Base-by-base conservation (phyloP, 2,113 vertebrate species). In the Passer domesticus region DNA sequence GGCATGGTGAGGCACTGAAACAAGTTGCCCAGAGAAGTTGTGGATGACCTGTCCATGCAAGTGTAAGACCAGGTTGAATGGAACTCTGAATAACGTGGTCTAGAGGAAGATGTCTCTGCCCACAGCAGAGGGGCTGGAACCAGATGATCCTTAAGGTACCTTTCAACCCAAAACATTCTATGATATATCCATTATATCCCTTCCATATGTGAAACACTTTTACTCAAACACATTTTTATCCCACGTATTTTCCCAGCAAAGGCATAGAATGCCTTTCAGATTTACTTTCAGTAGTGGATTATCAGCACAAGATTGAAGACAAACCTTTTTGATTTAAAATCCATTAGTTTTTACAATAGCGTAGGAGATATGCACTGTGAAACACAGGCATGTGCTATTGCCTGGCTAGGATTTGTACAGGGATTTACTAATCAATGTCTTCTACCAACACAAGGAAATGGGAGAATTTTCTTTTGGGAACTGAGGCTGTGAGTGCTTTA, bases 31-130 rank as follows among this genome's bases (percentile, higher is more conserved):
- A n/a, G 37, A 39, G 23, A 39, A 16, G 27, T 5, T 39, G 44
- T 30, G 23, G 19, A n/a, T 81, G 23, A 5, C 13, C 19, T 0
- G 0, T 46, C 6, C 23, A 13, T 58, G 59, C 28, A 67, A 52
- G 5, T n/a, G 6, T 23, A n/a, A 46, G 39, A 31, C 8, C 24
- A 17, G 13, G 6, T 7, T 82, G 46, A 33, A 60, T 68, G n/a
- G 53, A 46, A 9, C 9, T 22, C 62, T 39, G 53, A 68, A 6
- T 18, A 60, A n/a, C 11, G 9, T 25, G 16, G 21, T 47, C 20
- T 21, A n/a, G 14, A 37, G 28, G 11, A 39, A 58, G 13, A 10
- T 52, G 19, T 41, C 24, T 58, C 19, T 68, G 23, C 24, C 16
- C 5, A 22, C 11, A 44, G 30, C 11, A 60, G 9, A 28, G 7